Base-by-base conservation (phyloP, 2,797 vertebrate species). In the Tympanoctomys barrerae region DNA sequence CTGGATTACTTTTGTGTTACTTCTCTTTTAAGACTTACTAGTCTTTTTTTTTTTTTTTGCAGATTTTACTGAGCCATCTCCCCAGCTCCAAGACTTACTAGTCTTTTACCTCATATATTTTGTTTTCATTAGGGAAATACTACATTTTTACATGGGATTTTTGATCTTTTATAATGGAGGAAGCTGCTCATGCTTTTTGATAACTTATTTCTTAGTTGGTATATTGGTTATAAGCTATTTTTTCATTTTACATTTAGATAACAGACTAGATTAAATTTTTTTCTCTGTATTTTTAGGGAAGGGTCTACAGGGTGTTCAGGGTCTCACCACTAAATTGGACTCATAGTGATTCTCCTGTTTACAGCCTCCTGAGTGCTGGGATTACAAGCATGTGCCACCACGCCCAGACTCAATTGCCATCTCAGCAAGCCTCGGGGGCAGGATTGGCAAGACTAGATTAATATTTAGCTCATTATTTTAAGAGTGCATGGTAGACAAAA, bases 1-100 rank as follows among this genome's bases (percentile, higher is more conserved):
- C 57, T 98, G 90, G 59, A 94, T 98, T n/a, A 2, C 80, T 95
- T 91, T 97, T 98, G 26, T 98, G 84, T 98, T 73, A 85, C 83
- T 97, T n/a, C 1, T 97, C 57, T 97, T 95, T 42, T 36, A 77
- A 54, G 82, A 77, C 84, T 61, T 49, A 92, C 62, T 54, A 64
- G 3, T 89, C 18, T 95, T 66, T 92, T 80, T 39, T 66, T 92
- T 80, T 39, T 39, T 39, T 39, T 39, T 39, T 39, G 39, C 39
- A 39, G 39, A 39, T 39, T 39, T 39, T 39, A 39, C 39, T 39
- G 39, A 39, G 39, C 39, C 39, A 39, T 39, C 39, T 39, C 39
- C 39, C 39, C 39, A 4, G 39, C 39, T 4, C 39, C 39, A 77
- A 54, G 82, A 77, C 86, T 61, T 49, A 92, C 62, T 54, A 64